These are phyloP conservation scores for Condylura cristata DNA, from an alignment of 2,113 vertebrate genomes.

Conservation along the genomic window DNA sequence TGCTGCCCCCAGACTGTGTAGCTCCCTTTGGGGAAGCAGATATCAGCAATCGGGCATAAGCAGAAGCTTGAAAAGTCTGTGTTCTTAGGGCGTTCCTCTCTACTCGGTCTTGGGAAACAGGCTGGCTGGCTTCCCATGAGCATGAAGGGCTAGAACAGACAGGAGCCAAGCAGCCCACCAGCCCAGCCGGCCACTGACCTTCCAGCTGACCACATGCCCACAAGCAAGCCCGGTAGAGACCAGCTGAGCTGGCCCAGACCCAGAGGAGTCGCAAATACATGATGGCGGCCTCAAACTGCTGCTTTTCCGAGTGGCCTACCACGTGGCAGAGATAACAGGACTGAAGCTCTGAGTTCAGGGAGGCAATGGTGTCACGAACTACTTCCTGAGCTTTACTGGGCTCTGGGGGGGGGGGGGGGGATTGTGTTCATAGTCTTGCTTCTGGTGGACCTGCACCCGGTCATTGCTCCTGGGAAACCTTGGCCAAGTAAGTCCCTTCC, in stretches of 20 bases:
- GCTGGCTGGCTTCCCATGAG: too few relatives aligned
- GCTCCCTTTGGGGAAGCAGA: neutral
- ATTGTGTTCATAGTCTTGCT: neutral
- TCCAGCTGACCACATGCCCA: neutral
- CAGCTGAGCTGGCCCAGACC: neutral
- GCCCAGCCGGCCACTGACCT: neutral
- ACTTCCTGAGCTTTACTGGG: neutral
- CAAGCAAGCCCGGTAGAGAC: neutral
- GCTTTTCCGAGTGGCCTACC: neutral
- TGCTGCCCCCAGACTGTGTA: neutral
- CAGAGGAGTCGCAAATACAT: neutral
- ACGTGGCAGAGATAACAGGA: neutral
- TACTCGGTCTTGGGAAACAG: too few relatives aligned
- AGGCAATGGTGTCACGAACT: neutral
- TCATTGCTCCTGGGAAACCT: neutral
- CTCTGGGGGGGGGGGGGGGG: neutral
- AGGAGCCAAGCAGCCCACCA: neutral
- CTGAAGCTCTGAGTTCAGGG: neutral
- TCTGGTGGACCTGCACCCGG: neutral
- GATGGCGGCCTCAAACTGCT: neutral
- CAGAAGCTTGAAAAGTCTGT: neutral
- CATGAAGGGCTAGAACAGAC: too few relatives aligned
- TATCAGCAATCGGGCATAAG: neutral
- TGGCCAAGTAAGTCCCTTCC: neutral
- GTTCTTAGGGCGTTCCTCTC: neutral